Conservation (phyloP, 1,140 invertebrate species). For the Chironomus tepperi region DNA sequence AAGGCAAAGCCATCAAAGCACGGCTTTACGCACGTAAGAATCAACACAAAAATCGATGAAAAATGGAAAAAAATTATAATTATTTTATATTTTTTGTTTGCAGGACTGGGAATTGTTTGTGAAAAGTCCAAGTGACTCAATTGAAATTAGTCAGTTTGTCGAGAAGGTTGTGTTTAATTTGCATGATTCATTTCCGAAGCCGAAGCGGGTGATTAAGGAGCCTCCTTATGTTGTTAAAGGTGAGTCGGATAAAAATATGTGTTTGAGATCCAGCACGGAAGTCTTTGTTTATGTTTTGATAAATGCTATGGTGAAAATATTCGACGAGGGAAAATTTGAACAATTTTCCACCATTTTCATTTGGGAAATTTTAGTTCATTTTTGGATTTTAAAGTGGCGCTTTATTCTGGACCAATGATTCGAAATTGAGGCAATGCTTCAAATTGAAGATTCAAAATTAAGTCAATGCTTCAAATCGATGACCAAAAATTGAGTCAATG, state of each 20-base stretch:
- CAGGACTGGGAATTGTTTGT: conserved; percentile 94
- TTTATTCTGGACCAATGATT: no score
- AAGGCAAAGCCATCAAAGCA: conserved; percentile 69
- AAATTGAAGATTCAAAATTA: no score
- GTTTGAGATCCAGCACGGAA: conserved; percentile 8
- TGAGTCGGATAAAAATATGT: conserved; percentile 37
- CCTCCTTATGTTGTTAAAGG: conserved; percentile 38
- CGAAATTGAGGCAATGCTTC: no score
- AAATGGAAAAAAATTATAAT: no score
- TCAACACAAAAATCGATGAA: no score
- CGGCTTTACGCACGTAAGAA: conserved; percentile 71
- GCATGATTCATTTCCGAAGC: conserved; percentile 86
- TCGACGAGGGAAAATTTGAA: no score
- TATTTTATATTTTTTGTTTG: no score
- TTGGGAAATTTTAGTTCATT: no score
- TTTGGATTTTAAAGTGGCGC: no score
- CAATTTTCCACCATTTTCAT: no score
- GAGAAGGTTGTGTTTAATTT: conserved; percentile 92
- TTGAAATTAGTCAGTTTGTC: conserved; percentile 81
- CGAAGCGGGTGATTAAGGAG: conserved; percentile 48
- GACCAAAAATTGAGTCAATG: no score
- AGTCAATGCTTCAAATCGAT: no score
- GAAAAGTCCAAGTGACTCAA: conserved; percentile 64
- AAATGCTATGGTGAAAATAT: background rate
- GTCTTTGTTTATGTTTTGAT: conserved; percentile 26